A percentile compares a stretch with the other conserved stretches of the same genome.
phyloP scores from a whole-genome alignment of 1,140 invertebrate species.

The Euwallacea similis region DNA sequence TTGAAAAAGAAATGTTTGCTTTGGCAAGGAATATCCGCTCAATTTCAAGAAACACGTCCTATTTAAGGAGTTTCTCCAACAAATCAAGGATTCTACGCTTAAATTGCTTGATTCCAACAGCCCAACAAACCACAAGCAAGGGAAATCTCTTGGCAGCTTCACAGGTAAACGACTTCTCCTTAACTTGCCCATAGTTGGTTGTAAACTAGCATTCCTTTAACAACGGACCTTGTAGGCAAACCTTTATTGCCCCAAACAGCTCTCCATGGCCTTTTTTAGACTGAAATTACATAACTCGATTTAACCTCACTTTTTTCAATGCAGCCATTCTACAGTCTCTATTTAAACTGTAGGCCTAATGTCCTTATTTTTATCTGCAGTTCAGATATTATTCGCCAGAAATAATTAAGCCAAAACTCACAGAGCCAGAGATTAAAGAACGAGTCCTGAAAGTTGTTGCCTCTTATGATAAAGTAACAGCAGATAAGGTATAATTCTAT shows the following conservation, averaged over 20 bases:
- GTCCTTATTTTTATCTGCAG: constrained; percentile 33
- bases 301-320: constrained; percentile 45
- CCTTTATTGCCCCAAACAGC: no score
- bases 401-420: constrained; percentile 50
- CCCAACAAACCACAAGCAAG: no score
- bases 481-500: constrained; percentile 69
- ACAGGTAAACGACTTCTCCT: no score
- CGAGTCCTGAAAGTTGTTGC: constrained; percentile 77
- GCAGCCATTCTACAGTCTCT: neutral
- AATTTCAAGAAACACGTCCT: constrained; percentile 32
- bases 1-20: constrained; percentile 39
- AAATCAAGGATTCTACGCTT: constrained; percentile 31
- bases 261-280: neutral
- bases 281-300: constrained; percentile 44
- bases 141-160: no score
- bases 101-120: no score
- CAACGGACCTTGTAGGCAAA: no score
- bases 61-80: constrained; percentile 35
- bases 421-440: constrained; percentile 64
- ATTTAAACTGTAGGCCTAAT: neutral
- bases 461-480: constrained; percentile 77
- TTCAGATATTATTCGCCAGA: constrained; percentile 49
- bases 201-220: no score
- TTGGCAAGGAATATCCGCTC: constrained; percentile 41
- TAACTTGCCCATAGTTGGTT: no score